Evolutionary conservation across 2,113 vertebrate genomes (phyloP).

Genomic region (Sakesphorus luctuosus): DNA sequence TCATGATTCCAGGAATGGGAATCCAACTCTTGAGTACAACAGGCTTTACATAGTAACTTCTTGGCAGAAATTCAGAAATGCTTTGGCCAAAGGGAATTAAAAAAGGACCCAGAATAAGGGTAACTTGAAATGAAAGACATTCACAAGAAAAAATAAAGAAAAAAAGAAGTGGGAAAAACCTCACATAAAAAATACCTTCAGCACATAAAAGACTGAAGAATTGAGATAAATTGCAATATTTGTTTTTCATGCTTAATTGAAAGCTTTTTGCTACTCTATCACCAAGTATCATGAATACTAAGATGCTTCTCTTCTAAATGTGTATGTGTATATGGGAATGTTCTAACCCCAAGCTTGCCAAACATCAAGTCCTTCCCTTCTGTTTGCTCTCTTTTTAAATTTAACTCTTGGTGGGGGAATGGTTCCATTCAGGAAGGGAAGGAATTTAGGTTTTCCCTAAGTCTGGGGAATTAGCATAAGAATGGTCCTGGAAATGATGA

Average conservation of each 20-base stretch:
- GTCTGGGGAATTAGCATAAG: slow-evolving; percentile 55
- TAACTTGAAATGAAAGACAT: slow-evolving; percentile 50
- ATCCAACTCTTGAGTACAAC: slow-evolving; percentile 71
- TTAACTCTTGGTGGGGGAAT: slow-evolving; percentile 69
- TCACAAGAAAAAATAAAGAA: background rate
- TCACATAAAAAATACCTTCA: slow-evolving; percentile 3
- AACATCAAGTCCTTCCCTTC: slow-evolving; percentile 59
- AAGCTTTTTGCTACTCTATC: slow-evolving; percentile 53
- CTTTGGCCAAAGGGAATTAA: slow-evolving; percentile 64
- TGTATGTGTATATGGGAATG: slow-evolving; percentile 68
- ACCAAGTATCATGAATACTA: slow-evolving; percentile 69
- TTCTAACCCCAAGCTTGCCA: slow-evolving; percentile 67
- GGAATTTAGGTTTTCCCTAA: slow-evolving; percentile 14
- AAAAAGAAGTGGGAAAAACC: background rate
- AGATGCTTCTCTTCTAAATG: slow-evolving; percentile 63
- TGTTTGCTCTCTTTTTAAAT: slow-evolving; percentile 70
- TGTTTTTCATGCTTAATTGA: slow-evolving; percentile 59
- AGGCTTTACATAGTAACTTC: slow-evolving; percentile 73
- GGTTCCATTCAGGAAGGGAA: slow-evolving; percentile 38
- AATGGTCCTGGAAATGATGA: slow-evolving; percentile 57
- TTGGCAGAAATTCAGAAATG: slow-evolving; percentile 75
- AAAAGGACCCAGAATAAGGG: slow-evolving; percentile 63
- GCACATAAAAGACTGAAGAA: slow-evolving; percentile 49
- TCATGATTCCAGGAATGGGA: slow-evolving; percentile 74
- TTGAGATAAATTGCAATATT: slow-evolving; percentile 62